Evolutionary conservation across 2,888 invertebrate species (phyloP).

Genomic region (Protodeltote pygarga): DNA sequence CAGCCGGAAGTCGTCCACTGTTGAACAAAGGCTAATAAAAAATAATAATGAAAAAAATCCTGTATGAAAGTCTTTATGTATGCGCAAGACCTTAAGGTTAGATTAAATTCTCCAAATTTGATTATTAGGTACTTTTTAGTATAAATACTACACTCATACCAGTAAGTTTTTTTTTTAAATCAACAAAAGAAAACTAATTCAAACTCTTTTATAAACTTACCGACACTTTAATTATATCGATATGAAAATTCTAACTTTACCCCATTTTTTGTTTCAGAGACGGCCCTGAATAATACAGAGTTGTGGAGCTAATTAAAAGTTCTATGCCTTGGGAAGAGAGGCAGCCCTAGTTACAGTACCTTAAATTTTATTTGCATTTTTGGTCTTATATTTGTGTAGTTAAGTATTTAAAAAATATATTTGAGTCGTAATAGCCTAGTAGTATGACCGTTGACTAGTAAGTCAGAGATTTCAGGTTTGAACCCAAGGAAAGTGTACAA

Average conservation of each 20-base stretch:
- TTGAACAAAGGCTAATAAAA: too few relatives aligned
- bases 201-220: conserved; percentile 8
- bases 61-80: too few relatives aligned
- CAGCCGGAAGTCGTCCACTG: too few relatives aligned
- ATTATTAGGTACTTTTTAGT: too few relatives aligned
- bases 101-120: too few relatives aligned
- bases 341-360: conserved; percentile 20
- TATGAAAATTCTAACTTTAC: conserved; percentile 26
- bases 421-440: too few relatives aligned
- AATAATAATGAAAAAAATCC: too few relatives aligned
- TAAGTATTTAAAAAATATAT: not conserved
- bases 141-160: too few relatives aligned
- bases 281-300: conserved; percentile 43
- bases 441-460: too few relatives aligned
- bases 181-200: not conserved
- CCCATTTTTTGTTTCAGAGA: conserved; percentile 23
- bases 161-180: too few relatives aligned
- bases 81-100: too few relatives aligned
- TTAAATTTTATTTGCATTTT: conserved; percentile 25
- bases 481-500: not conserved
- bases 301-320: conserved; percentile 51
- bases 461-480: too few relatives aligned
- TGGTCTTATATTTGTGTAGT: not conserved
- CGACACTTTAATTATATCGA: conserved; percentile 27
- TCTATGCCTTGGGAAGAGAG: conserved; percentile 29